Base-by-base conservation (phyloP, 1,140 invertebrate species). In the Copidosoma floridanum region DNA sequence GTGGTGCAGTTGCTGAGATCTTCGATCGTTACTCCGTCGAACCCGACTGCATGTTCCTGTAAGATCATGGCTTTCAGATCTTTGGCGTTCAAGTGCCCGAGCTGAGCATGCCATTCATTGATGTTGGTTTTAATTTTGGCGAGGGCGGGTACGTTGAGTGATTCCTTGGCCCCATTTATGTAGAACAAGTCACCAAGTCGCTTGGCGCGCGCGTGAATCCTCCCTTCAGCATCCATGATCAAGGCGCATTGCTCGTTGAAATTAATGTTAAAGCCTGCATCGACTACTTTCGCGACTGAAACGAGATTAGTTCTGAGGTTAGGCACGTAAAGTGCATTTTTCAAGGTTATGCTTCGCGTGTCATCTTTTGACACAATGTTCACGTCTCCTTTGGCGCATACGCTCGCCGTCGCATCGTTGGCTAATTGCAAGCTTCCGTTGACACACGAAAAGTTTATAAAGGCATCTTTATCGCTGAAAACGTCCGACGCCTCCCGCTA, bases 351-450 rank as follows among this genome's bases (percentile, higher is more conserved):
- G 5, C 6, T 41, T 5, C 5, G 10, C 6, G 6, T 6, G n/a
- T 41, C n/a, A 18, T 41, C 5, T 6, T 18, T n/a, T 12, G 6
- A 5, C n/a, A n/a, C 35, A 4, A 65, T 21, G 3, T 18, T 53
- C 6, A 65, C 62, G n/a, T n/a, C n/a, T n/a, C n/a, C n/a, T n/a
- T n/a, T n/a, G n/a, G n/a, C n/a, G n/a, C n/a, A n/a, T n/a, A 64
- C 57, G 26, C 26, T 27, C 8, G 61, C 58, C 12, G 35, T 43
- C 3, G 57, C 50, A 23, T 41, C 54, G 37, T 61, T 61, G 3
- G 64, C 64, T 26, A 63, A 51, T 24, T 47, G 57, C 21, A 68
- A 2, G 50, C 40, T 27, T 10, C 27, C 46, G 18, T 68, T 50
- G 29, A 44, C 21, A 20, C 11, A 3, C 11, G 41, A 29, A 37